Conservation (phyloP, 2,797 vertebrate species). For the Muscicapa striata region DNA sequence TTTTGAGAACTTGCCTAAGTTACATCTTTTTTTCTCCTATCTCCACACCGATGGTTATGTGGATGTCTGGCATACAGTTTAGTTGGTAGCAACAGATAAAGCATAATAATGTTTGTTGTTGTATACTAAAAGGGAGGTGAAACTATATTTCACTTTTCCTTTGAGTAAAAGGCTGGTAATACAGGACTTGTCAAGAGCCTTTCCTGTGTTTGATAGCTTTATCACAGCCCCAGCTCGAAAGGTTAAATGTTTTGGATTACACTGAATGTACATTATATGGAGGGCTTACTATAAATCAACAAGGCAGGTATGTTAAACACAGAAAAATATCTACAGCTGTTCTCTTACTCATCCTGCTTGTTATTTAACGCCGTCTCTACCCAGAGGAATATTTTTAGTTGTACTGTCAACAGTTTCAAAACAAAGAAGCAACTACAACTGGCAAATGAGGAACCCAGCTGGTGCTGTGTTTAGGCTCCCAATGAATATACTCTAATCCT, state of each 20-base stretch:
- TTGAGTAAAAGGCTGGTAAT: slow-evolving; percentile 53
- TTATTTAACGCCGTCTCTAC: slow-evolving; percentile 78
- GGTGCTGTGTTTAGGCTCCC: slow-evolving; percentile 86
- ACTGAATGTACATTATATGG: slow-evolving; percentile 75
- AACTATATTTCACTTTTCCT: slow-evolving; percentile 63
- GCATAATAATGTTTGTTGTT: neutral
- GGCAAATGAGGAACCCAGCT: slow-evolving; percentile 92
- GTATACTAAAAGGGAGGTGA: slow-evolving; percentile 57
- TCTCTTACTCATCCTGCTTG: slow-evolving; percentile 81
- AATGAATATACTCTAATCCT: slow-evolving; percentile 93
- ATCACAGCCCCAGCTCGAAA: slow-evolving; percentile 71
- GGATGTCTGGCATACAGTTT: slow-evolving; percentile 6
- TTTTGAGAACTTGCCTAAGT: neutral
- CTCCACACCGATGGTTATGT: neutral
- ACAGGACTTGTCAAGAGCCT: slow-evolving; percentile 65
- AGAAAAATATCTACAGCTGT: slow-evolving; percentile 84
- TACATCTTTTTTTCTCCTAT: neutral
- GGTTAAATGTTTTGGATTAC: slow-evolving; percentile 81
- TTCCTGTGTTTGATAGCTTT: slow-evolving; percentile 77
- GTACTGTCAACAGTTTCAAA: slow-evolving; percentile 84
- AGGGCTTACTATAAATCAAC: slow-evolving; percentile 81
- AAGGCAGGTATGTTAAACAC: slow-evolving; percentile 83
- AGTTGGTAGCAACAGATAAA: slow-evolving; percentile 53
- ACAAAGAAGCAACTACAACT: slow-evolving; percentile 88
- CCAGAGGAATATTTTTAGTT: slow-evolving; percentile 81